Percentiles rank a stretch among this genome's conserved stretches.
These are phyloP conservation scores for Pandemis heparana DNA, from an alignment of 2,888 invertebrate genomes.

Conservation along the genomic window DNA sequence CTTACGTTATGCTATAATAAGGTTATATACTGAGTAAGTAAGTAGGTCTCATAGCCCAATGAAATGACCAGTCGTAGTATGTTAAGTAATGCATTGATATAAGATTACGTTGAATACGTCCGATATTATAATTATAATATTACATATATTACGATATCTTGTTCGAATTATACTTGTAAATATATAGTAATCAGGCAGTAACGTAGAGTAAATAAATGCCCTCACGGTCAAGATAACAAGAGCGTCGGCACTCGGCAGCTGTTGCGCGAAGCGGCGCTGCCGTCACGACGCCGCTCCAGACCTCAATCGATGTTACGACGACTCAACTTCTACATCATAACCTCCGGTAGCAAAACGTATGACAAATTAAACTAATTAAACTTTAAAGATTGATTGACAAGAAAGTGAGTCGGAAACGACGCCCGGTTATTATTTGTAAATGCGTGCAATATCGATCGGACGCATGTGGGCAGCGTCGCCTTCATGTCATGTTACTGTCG, in stretches of 20 bases:
- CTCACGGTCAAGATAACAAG: slow-evolving; percentile 82
- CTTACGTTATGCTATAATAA: slow-evolving; percentile 30
- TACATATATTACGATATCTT: slow-evolving; percentile 15
- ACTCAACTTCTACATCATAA: slow-evolving; percentile 50
- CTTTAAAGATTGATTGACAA: slow-evolving; percentile 12
- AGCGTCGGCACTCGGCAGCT: slow-evolving; percentile 79
- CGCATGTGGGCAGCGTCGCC: slow-evolving; percentile 10
- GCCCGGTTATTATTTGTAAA: neutral
- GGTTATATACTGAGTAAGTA: slow-evolving; percentile 30
- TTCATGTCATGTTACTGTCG: slow-evolving; percentile 10
- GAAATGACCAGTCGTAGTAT: slow-evolving; percentile 20
- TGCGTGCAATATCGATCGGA: slow-evolving; percentile 10
- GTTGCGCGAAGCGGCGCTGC: slow-evolving; percentile 74
- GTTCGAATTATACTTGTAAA: slow-evolving; percentile 28
- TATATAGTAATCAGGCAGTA: slow-evolving; percentile 55
- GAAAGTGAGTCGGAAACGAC: neutral
- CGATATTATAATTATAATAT: slow-evolving; percentile 22
- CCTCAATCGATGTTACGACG: slow-evolving; percentile 68
- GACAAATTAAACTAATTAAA: slow-evolving; percentile 3
- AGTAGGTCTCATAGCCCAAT: slow-evolving; percentile 25
- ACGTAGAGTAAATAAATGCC: slow-evolving; percentile 61
- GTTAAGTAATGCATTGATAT: slow-evolving; percentile 19
- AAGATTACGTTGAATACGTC: slow-evolving; percentile 24
- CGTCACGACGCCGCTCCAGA: slow-evolving; percentile 63
- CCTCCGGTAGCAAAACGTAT: slow-evolving; percentile 40